These are phyloP conservation scores for Ctenoplectra terminalis DNA, from an alignment of 1,140 invertebrate genomes.

Conservation along the genomic window DNA sequence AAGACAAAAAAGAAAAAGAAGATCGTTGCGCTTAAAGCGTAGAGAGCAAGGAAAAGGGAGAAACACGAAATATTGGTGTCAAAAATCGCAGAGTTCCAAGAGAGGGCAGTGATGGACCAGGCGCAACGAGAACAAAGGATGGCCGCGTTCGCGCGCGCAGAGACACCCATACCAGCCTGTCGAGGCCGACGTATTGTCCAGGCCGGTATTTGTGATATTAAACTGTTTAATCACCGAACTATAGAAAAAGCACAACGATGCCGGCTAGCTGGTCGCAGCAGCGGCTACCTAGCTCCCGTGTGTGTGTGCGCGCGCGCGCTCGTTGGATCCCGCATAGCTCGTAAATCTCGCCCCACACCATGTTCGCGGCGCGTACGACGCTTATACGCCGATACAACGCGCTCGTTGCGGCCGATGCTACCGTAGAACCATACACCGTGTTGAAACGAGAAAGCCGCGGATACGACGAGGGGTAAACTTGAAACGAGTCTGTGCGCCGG, in stretches of 20 bases:
- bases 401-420: constrained; percentile 60
- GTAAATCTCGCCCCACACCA: constrained; percentile 69
- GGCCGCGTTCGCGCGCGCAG: not conserved
- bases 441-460: constrained; percentile 48
- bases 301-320: constrained; percentile 36
- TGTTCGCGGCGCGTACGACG: constrained; percentile 43
- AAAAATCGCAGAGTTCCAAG: not conserved
- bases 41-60: not conserved
- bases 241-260: constrained; percentile 69
- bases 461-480: constrained; percentile 2
- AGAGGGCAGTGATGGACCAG: constrained; percentile 41
- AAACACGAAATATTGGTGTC: constrained; percentile 12
- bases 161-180: not conserved
- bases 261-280: constrained; percentile 8
- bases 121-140: constrained; percentile 55
- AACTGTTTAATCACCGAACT: constrained; percentile 75
- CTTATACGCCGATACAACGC: constrained; percentile 71
- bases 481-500: constrained; percentile 9
- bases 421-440: constrained; percentile 46
- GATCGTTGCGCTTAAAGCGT: no score
- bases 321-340: constrained; percentile 68
- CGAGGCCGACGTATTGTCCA: constrained; percentile 59
- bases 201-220: constrained; percentile 73
- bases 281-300: constrained; percentile 32
- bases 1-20: no score